Percentiles rank a stretch among this genome's conserved stretches.
These are phyloP conservation scores for western clawed frog (Xenopus tropicalis) DNA, from an alignment of 2,113 vertebrate genomes.

Conservation along the genomic window DNA sequence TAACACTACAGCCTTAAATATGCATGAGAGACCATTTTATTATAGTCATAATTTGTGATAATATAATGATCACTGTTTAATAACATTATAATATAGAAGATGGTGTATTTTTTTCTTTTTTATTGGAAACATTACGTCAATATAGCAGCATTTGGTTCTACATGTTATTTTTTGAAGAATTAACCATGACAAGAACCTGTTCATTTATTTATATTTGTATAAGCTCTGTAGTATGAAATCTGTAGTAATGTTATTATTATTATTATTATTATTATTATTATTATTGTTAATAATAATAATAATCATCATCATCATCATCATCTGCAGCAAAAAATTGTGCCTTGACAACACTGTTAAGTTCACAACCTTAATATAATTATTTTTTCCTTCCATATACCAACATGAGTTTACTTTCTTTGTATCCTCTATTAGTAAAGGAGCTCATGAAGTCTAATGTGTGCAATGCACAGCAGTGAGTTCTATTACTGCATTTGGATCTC, in stretches of 20 bases:
- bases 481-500: not conserved
- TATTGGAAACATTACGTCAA: too few relatives aligned
- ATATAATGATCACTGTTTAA: slow-evolving; percentile 1
- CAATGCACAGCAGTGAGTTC: not conserved
- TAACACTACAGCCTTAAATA: not conserved
- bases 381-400: not conserved
- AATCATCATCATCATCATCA: too few relatives aligned
- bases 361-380: not conserved
- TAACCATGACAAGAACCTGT: too few relatives aligned
- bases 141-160: too few relatives aligned
- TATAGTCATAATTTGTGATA: not conserved
- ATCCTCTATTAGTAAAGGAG: not conserved
- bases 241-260: too few relatives aligned
- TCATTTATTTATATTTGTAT: too few relatives aligned
- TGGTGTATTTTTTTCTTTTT: too few relatives aligned
- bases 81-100: not conserved
- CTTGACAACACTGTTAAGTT: not conserved
- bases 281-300: too few relatives aligned
- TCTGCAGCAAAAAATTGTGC: not conserved
- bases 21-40: not conserved
- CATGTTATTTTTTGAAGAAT: too few relatives aligned
- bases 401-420: not conserved
- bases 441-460: not conserved
- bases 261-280: too few relatives aligned
- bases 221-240: too few relatives aligned